Percentiles rank a stretch among this genome's conserved stretches.
Conservation (phyloP, 2,888 invertebrate genomes). For the Tuberolachnus salignus region DNA sequence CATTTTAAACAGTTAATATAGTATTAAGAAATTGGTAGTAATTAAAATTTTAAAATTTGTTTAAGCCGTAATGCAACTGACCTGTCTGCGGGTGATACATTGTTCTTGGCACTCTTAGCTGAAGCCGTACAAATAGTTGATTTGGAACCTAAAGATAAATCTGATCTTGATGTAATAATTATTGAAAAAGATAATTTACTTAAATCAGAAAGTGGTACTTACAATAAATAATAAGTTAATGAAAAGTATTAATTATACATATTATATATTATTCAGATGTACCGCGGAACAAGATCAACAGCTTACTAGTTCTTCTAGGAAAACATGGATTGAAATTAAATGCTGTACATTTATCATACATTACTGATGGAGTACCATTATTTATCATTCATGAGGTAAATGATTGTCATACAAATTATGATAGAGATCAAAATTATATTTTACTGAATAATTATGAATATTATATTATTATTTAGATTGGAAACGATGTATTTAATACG, state of each 20-base stretch:
- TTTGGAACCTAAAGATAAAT: constrained; percentile 47
- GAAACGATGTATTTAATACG: constrained; percentile 56
- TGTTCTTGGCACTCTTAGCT: constrained; percentile 72
- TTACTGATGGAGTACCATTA: constrained; percentile 57
- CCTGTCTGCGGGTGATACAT: constrained; percentile 74
- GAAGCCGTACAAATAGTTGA: constrained; percentile 58
- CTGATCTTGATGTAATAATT: constrained; percentile 45
- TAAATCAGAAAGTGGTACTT: constrained; percentile 9
- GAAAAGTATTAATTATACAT: not conserved
- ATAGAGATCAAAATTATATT: constrained; percentile 4
- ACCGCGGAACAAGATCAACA: constrained; percentile 25
- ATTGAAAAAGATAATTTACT: constrained; percentile 28
- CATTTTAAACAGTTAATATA: constrained; percentile 3
- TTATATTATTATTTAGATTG: constrained; percentile 50
- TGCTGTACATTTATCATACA: constrained; percentile 57
- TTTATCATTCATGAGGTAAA: constrained; percentile 58
- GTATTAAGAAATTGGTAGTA: not conserved
- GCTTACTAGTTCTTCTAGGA: constrained; percentile 56
- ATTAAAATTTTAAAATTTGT: constrained; percentile 24
- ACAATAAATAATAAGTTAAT: not conserved
- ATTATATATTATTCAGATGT: constrained; percentile 25
- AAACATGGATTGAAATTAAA: constrained; percentile 54
- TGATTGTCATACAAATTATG: not conserved
- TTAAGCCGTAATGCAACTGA: constrained; percentile 74
- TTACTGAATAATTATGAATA: not conserved